Evolutionary conservation across 2,797 vertebrate species (phyloP).

Genomic region (Arrhamphus sclerolepis): DNA sequence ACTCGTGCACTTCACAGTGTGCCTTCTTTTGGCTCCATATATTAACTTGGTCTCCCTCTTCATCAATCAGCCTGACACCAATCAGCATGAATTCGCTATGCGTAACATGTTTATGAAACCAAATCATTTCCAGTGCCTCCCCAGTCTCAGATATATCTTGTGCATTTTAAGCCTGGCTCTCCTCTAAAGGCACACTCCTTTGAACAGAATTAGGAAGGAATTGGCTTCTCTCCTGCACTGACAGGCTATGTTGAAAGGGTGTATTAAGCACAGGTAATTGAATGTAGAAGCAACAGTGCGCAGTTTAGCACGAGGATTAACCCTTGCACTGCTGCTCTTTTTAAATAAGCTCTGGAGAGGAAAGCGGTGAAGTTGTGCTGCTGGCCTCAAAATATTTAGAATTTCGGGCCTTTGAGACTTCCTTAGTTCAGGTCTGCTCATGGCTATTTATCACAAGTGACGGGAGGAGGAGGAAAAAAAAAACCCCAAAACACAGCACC

Average conservation of each 20-base stretch:
- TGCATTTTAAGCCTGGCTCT: conserved; percentile 46
- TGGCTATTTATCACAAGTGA: conserved; percentile 70
- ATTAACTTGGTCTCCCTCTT: conserved; percentile 66
- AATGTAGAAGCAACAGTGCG: conserved; percentile 68
- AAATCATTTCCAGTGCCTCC: conserved; percentile 46
- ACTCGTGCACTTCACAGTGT: conserved; percentile 37
- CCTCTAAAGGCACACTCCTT: conserved; percentile 50
- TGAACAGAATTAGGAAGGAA: conserved; percentile 58
- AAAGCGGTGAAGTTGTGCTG: conserved; percentile 17
- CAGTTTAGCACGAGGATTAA: conserved; percentile 64
- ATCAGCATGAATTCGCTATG: conserved; percentile 51
- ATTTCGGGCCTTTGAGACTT: conserved; percentile 49
- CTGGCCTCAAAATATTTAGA: conserved; percentile 39
- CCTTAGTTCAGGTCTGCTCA: conserved; percentile 47
- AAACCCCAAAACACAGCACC: conserved; percentile 51
- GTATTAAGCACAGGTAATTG: conserved; percentile 74
- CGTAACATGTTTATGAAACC: conserved; percentile 58
- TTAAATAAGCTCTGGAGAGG: conserved; percentile 18
- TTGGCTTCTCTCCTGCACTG: conserved; percentile 39
- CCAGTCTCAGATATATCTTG: conserved; percentile 41
- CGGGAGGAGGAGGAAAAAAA: conserved; percentile 30
- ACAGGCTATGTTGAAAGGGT: conserved; percentile 55
- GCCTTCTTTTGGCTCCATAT: conserved; percentile 43
- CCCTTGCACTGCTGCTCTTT: conserved; percentile 49
- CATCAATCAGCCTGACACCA: conserved; percentile 71